phyloP scores from a whole-genome alignment of 2,113 vertebrate species.

The Brachionichthys hirsutus region DNA sequence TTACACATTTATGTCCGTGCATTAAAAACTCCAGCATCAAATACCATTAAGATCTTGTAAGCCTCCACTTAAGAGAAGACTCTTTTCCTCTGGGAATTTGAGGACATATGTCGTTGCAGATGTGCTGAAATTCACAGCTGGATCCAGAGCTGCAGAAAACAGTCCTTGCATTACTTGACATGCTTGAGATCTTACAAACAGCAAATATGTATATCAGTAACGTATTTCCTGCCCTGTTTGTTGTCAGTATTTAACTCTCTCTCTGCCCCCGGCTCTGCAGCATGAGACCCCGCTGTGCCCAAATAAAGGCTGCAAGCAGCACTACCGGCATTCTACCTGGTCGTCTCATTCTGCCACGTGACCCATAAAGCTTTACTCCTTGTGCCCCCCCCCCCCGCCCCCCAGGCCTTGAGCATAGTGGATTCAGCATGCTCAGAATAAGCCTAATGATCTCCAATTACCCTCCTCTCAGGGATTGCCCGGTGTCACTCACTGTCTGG shows the following conservation, averaged over 20 bases:
- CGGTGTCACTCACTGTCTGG: constrained; percentile 53
- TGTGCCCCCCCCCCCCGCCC: constrained; percentile 32
- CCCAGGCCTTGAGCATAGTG: constrained; percentile 39
- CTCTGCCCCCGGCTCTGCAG: constrained; percentile 16
- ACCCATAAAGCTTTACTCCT: constrained; percentile 63
- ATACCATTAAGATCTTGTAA: constrained; percentile 38
- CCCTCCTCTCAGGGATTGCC: constrained; percentile 75
- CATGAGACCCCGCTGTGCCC: constrained; percentile 48
- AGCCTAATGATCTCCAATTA: constrained; percentile 76
- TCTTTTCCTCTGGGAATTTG: not conserved
- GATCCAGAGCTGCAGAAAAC: constrained; percentile 16
- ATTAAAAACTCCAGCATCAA: constrained; percentile 55
- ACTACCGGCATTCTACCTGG: constrained; percentile 27
- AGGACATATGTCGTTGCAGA: not conserved
- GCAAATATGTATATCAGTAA: constrained; percentile 54
- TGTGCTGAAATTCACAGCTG: not conserved
- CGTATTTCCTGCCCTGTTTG: constrained; percentile 39
- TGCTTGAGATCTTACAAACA: not conserved
- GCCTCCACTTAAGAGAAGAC: constrained; percentile 8
- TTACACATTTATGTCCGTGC: constrained; percentile 55
- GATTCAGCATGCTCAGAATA: constrained; percentile 73
- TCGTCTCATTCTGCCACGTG: constrained; percentile 51
- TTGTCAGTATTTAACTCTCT: too few species aligned
- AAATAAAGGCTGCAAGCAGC: constrained; percentile 72
- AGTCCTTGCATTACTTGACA: too few species aligned